phyloP scores from a whole-genome alignment of 1,140 invertebrate genomes.

The Dinothrombium tinctorium region DNA sequence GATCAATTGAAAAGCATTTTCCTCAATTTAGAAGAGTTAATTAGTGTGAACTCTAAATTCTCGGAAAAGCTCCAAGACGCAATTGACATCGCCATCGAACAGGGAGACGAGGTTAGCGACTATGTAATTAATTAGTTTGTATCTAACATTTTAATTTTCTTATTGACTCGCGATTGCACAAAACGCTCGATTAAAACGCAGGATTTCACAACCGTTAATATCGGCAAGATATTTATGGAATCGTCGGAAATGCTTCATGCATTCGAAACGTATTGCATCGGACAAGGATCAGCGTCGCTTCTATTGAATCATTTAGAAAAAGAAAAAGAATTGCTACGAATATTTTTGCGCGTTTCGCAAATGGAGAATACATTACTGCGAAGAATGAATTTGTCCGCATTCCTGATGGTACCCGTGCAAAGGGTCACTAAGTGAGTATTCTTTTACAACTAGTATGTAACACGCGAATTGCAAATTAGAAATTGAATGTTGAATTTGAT shows the following conservation, averaged over 20 bases:
- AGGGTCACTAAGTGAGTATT: slow-evolving; percentile 29
- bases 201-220: slow-evolving; percentile 64
- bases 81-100: slow-evolving; percentile 56
- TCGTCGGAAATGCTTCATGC: slow-evolving; percentile 71
- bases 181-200: slow-evolving; percentile 11
- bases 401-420: slow-evolving; percentile 51
- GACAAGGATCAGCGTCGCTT: slow-evolving; percentile 60
- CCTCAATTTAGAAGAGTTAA: slow-evolving; percentile 71
- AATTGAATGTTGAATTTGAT: too few species aligned
- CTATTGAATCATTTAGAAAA: slow-evolving; percentile 72
- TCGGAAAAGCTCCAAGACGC: slow-evolving; percentile 60
- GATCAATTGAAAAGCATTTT: slow-evolving; percentile 59
- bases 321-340: slow-evolving; percentile 76
- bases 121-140: neutral
- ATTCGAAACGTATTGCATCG: slow-evolving; percentile 72
- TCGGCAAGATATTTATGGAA: slow-evolving; percentile 70
- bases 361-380: slow-evolving; percentile 80
- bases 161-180: neutral
- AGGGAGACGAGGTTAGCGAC: slow-evolving; percentile 32
- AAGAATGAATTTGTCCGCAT: slow-evolving; percentile 86
- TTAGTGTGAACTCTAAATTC: slow-evolving; percentile 53
- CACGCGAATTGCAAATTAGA: too few species aligned
- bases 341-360: slow-evolving; percentile 81
- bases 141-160: neutral
- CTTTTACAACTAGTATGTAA: too few species aligned